A percentile compares a stretch with the other conserved stretches of the same genome.
phyloP scores from a whole-genome alignment of 2,797 vertebrate species.

The Microchirus variegatus region DNA sequence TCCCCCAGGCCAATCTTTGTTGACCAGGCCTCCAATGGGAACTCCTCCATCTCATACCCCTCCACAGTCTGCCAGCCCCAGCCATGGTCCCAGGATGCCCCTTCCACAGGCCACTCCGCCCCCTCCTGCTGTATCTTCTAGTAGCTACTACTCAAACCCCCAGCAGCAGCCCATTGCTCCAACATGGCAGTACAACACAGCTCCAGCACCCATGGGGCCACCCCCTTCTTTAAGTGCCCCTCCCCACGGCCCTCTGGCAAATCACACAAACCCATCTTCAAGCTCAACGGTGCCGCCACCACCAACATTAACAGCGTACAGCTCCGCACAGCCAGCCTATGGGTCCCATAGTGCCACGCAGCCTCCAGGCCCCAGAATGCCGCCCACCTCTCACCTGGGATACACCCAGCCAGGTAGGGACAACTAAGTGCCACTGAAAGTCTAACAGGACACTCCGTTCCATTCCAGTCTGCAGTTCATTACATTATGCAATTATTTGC shows the following conservation, averaged over 20 bases:
- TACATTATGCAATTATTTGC: too few relatives aligned
- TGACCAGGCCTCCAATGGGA: constrained; percentile 80
- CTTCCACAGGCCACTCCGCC: constrained; percentile 81
- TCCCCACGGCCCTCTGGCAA: constrained; percentile 67
- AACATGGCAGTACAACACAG: constrained; percentile 85
- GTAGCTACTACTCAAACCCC: constrained; percentile 79
- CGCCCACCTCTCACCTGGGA: constrained; percentile 80
- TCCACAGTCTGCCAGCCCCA: constrained; percentile 74
- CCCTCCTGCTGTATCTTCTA: constrained; percentile 74
- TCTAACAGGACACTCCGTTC: background rate
- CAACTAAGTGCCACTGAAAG: background rate
- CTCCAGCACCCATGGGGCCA: constrained; percentile 58
- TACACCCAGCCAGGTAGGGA: constrained; percentile 87
- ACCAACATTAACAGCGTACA: constrained; percentile 68
- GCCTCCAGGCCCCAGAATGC: constrained; percentile 71
- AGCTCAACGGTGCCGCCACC: constrained; percentile 67
- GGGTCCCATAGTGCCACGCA: constrained; percentile 73
- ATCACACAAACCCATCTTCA: constrained; percentile 74
- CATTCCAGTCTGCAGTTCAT: background rate
- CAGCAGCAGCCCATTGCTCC: constrained; percentile 70
- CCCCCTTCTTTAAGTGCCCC: constrained; percentile 61
- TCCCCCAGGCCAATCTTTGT: constrained; percentile 74
- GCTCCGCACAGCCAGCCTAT: constrained; percentile 69
- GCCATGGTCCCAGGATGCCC: constrained; percentile 71
- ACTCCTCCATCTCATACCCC: constrained; percentile 71